Evolutionary conservation across 2,113 vertebrate species (phyloP), one percentile per base, ranked within the genome.

Genomic region (Artemisiospiza belli): DNA sequence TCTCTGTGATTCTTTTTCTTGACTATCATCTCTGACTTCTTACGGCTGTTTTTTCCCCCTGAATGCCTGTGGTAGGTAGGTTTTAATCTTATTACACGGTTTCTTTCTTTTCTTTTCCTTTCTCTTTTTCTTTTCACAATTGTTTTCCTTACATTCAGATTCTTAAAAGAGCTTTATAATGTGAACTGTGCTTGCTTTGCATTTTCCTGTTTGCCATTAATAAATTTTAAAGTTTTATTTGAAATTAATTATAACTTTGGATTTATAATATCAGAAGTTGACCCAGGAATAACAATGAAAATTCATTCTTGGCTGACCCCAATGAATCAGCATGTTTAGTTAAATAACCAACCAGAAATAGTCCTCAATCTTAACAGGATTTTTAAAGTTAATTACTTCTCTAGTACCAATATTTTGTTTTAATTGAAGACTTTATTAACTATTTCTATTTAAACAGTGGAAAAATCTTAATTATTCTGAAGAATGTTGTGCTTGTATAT

Each of bases 31-130:
- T 94, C 83, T 92, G 86, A 81, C 76, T 94, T 87, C 69, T 87
- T 0, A 19, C 31, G 76, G 58, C 89, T 96, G 68, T 15, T 92
- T 94, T 92, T 94, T 83, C 6, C 44, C 72, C 61, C 61, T 69
- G 88, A 93, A 83, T 97, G 83, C 68, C 59, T 85, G 59, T 83
- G 80, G 83, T 94, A 94, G 94, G 91, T 95, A 95, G 92, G 62
- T 94, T 94, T 95, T 87, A 77, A 93, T 92, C 59, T 83, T 90
- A 83, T 46, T 83, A 80, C 70, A 58, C 0, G 0, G n/a, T 77
- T 83, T 94, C n/a, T 95, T 92, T 92, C 14, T 84, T 95, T 92
- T 92, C 14, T 84, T 89, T 68, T 66, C 58, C 15, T 89, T 82
- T 85, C 19, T 47, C 46, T 94, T 88, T 78, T 55, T 63, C 78